Conservation (phyloP, 2,113 vertebrate species). For the Arothron firmamentum region DNA sequence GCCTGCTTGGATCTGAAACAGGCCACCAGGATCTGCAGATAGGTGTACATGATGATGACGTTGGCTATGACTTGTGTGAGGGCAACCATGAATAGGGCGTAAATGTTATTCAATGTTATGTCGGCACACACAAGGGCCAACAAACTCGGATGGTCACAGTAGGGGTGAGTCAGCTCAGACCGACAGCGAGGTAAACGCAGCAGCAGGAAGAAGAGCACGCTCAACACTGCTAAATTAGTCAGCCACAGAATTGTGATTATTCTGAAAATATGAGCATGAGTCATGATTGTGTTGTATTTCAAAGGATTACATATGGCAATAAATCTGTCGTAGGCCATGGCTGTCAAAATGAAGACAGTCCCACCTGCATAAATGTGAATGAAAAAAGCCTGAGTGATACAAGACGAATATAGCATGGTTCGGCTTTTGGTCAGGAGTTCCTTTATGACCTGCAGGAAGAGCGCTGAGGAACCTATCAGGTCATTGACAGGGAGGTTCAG, state of each 20-base stretch:
- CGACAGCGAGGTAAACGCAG: slow-evolving; percentile 68
- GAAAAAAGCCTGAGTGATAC: slow-evolving; percentile 72
- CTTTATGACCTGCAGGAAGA: slow-evolving; percentile 59
- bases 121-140: slow-evolving; percentile 64
- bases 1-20: slow-evolving; percentile 63
- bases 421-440: slow-evolving; percentile 48
- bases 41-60: slow-evolving; percentile 58
- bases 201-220: slow-evolving; percentile 63
- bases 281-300: slow-evolving; percentile 71
- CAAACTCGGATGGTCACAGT: slow-evolving; percentile 70
- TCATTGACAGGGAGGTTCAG: slow-evolving; percentile 71
- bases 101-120: slow-evolving; percentile 67
- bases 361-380: slow-evolving; percentile 69
- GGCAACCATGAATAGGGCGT: slow-evolving; percentile 39
- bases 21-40: slow-evolving; percentile 65
- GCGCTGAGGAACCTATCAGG: slow-evolving; percentile 65
- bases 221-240: slow-evolving; percentile 39
- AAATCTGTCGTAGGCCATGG: slow-evolving; percentile 77
- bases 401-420: slow-evolving; percentile 52
- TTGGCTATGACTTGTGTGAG: slow-evolving; percentile 30
- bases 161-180: slow-evolving; percentile 46
- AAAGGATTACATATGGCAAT: slow-evolving; percentile 73
- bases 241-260: slow-evolving; percentile 63
- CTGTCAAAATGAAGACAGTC: slow-evolving; percentile 55
- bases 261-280: slow-evolving; percentile 44